phyloP scores from a whole-genome alignment of 2,888 invertebrate genomes.

The Dynastes maya region DNA sequence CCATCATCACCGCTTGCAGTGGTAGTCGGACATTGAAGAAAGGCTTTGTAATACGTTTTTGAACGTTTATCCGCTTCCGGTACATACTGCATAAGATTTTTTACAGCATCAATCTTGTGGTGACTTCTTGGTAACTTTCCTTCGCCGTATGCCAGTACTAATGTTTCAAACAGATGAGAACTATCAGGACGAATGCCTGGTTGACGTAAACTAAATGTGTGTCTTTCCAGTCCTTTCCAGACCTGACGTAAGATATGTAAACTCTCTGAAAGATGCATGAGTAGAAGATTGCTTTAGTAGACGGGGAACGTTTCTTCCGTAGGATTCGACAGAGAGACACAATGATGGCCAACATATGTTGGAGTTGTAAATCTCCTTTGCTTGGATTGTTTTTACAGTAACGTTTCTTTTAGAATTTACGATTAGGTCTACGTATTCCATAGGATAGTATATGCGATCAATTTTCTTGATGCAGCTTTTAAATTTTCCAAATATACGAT shows the following conservation, averaged over 20 bases:
- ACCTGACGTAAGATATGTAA: constrained; percentile 32
- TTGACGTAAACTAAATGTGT: constrained; percentile 28
- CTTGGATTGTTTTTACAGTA: constrained; percentile 15
- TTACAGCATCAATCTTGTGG: constrained; percentile 30
- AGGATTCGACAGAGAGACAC: not conserved
- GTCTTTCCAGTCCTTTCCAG: constrained; percentile 5
- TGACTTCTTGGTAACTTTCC: constrained; percentile 13
- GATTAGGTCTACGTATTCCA: constrained; percentile 37
- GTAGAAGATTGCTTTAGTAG: not conserved
- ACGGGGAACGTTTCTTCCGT: constrained; percentile 20
- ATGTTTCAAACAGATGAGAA: constrained; percentile 8
- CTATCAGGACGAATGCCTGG: constrained; percentile 10
- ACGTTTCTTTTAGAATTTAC: constrained; percentile 3
- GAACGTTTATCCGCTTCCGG: too few relatives aligned
- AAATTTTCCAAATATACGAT: constrained; percentile 31
- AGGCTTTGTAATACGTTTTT: too few relatives aligned
- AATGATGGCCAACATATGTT: not conserved
- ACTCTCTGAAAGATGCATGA: constrained; percentile 30
- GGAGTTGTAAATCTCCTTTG: constrained; percentile 12
- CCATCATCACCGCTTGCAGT: too few relatives aligned
- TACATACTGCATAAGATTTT: not conserved
- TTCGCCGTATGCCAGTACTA: constrained; percentile 22
- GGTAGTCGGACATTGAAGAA: too few relatives aligned
- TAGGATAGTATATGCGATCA: constrained; percentile 12
- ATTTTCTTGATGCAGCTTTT: constrained; percentile 35